These are phyloP conservation scores for Chloroclysta siterata DNA, from an alignment of 2,888 invertebrate genomes.

Conservation along the genomic window DNA sequence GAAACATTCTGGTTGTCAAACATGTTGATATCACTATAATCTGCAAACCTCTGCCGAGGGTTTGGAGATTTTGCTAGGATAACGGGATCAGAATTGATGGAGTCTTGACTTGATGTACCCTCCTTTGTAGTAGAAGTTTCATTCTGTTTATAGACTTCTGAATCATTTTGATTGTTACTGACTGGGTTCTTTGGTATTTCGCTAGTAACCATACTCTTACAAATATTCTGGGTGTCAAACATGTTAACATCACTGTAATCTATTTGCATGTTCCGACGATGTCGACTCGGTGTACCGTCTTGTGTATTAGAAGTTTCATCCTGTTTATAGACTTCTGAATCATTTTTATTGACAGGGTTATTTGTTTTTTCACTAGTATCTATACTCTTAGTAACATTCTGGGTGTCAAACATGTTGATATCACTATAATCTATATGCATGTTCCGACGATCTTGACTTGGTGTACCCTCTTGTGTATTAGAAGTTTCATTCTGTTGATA, in stretches of 20 bases:
- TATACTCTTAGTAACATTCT: neutral
- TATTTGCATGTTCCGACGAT: too few species aligned
- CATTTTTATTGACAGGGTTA: neutral
- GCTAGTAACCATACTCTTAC: neutral
- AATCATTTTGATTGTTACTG: neutral
- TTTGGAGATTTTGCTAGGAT: neutral
- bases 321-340: neutral
- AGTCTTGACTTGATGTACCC: neutral
- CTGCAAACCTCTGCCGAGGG: neutral
- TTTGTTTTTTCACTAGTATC: neutral
- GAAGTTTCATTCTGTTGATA: neutral
- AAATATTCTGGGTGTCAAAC: neutral
- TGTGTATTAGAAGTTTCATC: neutral
- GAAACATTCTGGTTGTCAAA: neutral
- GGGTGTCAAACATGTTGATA: neutral
- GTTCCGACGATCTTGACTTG: neutral
- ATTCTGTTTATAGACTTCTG: neutral
- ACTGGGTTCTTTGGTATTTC: neutral
- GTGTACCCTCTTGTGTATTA: neutral
- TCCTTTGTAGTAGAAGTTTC: neutral
- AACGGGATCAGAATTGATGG: neutral
- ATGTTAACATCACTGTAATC: conserved; percentile 1
- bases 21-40: neutral
- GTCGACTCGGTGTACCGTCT: neutral
- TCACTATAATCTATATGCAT: neutral